Evolutionary conservation across 2,888 invertebrate species (phyloP), one percentile per base, ranked within the genome.

Genomic region (Sphinx pinastri): DNA sequence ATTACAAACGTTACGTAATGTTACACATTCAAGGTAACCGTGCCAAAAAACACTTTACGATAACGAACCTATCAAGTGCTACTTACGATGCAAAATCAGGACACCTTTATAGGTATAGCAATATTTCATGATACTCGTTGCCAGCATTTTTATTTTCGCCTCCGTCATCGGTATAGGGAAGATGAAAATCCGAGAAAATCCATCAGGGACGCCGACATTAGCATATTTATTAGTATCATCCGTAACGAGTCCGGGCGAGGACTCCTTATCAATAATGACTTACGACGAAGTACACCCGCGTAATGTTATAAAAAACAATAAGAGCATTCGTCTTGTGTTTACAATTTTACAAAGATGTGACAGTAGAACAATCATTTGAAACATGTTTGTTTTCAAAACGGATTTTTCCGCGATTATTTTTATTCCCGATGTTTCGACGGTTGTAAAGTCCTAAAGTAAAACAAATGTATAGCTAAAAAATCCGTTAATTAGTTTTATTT

Each of bases 211-310:
- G 88, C 81, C 82, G 78, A 84, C 84, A 92, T 93, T 92, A 92
- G 89, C 93, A 90, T 89, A 89, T 89, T 89, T 89, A 89, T 90
- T 89, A 88, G 88, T 86, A 89, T 89, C 88, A 89, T 86, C 88
- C 82, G 77, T 82, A 80, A 80, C 77, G 79, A 83, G 84, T 81
- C 84, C 81, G 76, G 82, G 80, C 75, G 76, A 75, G 82, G 85
- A 86, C 87, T 84, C 86, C 86, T 84, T 88, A 88, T 89, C 88
- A 87, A 88, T 91, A 90, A 89, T 88, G 85, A 87, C 84, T 86
- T 84, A 84, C 81, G 78, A 74, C 77, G 80, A 82, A 83, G 84
- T 84, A 84, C 80, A 82, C 82, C 80, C 81, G 77, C 75, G 19
- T 19, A 49, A 19, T 63, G 16, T n/a, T 49, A 47, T 11, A 63